Conservation (phyloP, 2,797 vertebrate species). For the Passerculus sandwichensis region DNA sequence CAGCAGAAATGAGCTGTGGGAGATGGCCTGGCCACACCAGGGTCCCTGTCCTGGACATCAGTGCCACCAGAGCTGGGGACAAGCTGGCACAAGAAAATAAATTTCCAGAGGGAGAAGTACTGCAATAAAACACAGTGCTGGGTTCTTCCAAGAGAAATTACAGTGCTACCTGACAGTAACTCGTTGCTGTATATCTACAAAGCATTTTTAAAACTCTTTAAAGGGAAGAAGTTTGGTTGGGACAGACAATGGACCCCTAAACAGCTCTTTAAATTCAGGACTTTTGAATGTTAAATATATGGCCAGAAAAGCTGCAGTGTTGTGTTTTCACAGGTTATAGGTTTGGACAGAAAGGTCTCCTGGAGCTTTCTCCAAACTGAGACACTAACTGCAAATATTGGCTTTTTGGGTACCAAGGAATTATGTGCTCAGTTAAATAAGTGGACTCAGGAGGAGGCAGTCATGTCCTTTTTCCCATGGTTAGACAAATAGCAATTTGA, state of each 20-base stretch:
- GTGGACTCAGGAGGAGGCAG: background rate
- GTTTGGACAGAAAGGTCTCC: background rate
- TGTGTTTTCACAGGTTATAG: background rate
- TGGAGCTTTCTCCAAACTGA: background rate
- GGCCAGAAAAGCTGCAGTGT: background rate
- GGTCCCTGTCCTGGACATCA: background rate
- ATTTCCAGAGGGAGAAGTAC: background rate
- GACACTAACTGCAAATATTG: background rate
- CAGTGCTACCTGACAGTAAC: background rate
- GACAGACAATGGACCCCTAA: background rate
- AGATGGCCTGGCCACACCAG: background rate
- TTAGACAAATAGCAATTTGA: background rate
- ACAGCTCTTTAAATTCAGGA: background rate
- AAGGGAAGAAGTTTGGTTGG: background rate
- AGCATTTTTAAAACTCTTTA: background rate
- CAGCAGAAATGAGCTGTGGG: background rate
- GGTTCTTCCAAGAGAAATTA: background rate
- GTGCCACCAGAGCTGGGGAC: background rate
- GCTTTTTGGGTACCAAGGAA: background rate
- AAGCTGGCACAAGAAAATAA: background rate
- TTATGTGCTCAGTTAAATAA: background rate
- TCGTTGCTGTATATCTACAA: background rate
- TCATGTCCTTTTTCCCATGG: background rate
- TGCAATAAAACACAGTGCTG: background rate
- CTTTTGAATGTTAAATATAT: background rate